These are phyloP conservation scores for Eupithecia abbreviata DNA, from an alignment of 2,888 invertebrate species.

Conservation along the genomic window DNA sequence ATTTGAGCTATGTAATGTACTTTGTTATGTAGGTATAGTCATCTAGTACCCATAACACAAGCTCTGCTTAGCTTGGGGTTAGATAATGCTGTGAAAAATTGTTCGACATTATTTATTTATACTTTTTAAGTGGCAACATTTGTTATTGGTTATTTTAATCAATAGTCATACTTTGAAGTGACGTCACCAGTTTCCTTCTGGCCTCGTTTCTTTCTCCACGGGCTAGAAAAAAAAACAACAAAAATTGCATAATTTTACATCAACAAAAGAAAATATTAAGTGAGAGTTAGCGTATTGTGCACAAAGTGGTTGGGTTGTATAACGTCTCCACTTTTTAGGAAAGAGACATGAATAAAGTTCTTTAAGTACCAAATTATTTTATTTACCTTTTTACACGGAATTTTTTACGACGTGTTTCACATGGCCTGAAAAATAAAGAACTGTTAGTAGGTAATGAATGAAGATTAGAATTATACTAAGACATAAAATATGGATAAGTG, in stretches of 20 bases:
- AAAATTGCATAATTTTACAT: conserved; percentile 11
- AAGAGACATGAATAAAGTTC: neutral
- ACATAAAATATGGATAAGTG: no score
- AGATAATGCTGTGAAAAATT: no score
- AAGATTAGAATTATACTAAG: neutral
- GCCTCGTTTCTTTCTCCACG: conserved; percentile 57
- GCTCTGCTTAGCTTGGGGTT: no score
- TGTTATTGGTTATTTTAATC: neutral
- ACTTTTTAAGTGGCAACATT: neutral
- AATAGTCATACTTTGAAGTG: conserved; percentile 51
- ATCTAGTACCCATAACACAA: no score
- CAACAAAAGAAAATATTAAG: conserved; percentile 5
- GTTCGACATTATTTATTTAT: no score
- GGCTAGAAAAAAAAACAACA: conserved; percentile 51
- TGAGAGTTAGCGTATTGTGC: neutral
- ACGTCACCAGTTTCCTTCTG: conserved; percentile 50
- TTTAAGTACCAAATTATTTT: neutral
- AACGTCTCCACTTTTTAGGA: conserved; percentile 13
- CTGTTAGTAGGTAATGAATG: neutral
- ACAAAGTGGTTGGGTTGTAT: conserved; percentile 15
- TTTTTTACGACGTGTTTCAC: conserved; percentile 40
- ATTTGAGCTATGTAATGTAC: no score
- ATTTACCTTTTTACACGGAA: conserved; percentile 55
- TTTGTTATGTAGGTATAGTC: no score
- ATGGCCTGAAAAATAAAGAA: conserved; percentile 47